Base-by-base conservation (phyloP, 2,888 invertebrate species). In the Agonopterix alstromeriana region DNA sequence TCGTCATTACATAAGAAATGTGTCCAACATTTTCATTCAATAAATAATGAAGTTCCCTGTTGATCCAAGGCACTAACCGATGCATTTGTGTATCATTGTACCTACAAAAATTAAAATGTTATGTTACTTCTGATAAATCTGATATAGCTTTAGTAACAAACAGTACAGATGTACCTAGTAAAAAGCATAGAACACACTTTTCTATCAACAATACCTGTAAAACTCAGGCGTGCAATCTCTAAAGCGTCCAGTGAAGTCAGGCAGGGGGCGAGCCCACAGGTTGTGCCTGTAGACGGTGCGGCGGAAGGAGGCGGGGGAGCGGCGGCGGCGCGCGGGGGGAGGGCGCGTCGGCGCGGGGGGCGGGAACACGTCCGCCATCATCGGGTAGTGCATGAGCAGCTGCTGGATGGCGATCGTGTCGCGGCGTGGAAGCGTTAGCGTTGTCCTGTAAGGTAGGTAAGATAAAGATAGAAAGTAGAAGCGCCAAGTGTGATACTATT, bases 1-100 rank as follows among this genome's bases (percentile, higher is more conserved):
- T 83, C 49, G 93, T 82, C 66, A 94, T 71, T 0, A 95, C 93
- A 61, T 92, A 92, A 43, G 92, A 89, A 48, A 94, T 91, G 63
- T 92, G 91, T 10, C 91, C 91, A 1, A 90, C 78, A 64, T 92
- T 91, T 57, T 92, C 91, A 55, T 91, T 90, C 17, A 96, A 79
- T 47, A 97, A 88, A 52, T 93, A 95, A 60, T 92, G 91, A 35
- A 98, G 85, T 79, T 98, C 98, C 55, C 98, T 90, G 73, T 94
- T 94, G 35, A 98, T 85, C 96, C 97, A 98, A 1, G 95, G 95
- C 54, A 95, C 92, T 48, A 98, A 88, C 1, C 98, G 92, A 73
- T 95, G 94, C 55, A 94, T 90, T 73, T 95, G 94, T 10, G 94
- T 93, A 49, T 94, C 94, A 83, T 97, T 93, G 69, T 91, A 90